Conservation (phyloP, 2,113 vertebrate species). For the Rafetus swinhoei region DNA sequence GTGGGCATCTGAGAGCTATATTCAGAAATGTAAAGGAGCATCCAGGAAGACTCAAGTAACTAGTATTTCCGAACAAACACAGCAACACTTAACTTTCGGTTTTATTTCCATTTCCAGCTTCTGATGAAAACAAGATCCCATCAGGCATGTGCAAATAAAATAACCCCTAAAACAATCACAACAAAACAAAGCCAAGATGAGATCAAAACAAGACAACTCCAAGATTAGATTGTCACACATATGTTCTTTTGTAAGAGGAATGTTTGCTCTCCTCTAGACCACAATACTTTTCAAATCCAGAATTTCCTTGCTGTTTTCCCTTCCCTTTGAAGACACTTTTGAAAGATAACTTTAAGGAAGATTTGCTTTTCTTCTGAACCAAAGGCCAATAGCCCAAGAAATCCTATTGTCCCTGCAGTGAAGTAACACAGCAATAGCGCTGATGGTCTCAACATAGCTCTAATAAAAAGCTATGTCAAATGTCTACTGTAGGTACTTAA, state of each 20-base stretch:
- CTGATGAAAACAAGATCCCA: neutral
- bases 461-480: neutral
- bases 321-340: neutral
- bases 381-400: neutral
- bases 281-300: neutral
- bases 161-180: neutral
- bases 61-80: neutral
- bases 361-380: neutral
- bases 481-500: neutral
- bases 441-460: neutral
- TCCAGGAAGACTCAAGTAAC: neutral
- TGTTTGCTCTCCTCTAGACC: neutral
- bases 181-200: neutral
- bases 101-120: neutral
- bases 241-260: neutral
- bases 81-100: neutral
- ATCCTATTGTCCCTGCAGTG: neutral
- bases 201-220: neutral
- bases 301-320: neutral
- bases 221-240: neutral
- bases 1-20: neutral
- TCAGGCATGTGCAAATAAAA: neutral
- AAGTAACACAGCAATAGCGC: neutral
- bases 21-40: neutral
- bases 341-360: neutral